A percentile compares a stretch with the other conserved stretches of the same genome.
Conservation (phyloP, 2,888 invertebrate genomes). For the Andrena chrysosceles region DNA sequence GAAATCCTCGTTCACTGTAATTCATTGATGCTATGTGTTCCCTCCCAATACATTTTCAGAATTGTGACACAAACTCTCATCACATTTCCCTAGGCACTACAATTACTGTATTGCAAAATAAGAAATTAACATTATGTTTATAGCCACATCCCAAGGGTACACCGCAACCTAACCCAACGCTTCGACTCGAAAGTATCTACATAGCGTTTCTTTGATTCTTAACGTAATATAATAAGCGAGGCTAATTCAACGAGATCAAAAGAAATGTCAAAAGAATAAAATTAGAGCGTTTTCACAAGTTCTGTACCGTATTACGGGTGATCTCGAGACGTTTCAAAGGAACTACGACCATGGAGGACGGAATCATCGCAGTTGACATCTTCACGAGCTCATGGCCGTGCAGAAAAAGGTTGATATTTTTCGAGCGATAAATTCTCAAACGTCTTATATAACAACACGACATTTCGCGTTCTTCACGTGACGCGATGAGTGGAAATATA, state of each 20-base stretch:
- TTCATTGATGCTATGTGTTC: no score
- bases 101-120: no score
- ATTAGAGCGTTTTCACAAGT: not conserved
- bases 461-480: not conserved
- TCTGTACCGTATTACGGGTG: slow-evolving; percentile 2
- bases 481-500: not conserved
- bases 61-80: no score
- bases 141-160: no score
- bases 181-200: not conserved
- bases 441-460: not conserved
- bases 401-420: not conserved
- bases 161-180: not conserved
- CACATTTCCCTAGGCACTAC: no score
- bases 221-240: not conserved
- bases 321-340: not conserved
- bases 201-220: not conserved
- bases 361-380: not conserved
- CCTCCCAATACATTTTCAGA: no score
- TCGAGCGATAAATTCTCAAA: not conserved
- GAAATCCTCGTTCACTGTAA: no score
- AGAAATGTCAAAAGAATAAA: slow-evolving; percentile 7
- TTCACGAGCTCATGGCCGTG: not conserved
- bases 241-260: slow-evolving; percentile 12
- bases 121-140: no score
- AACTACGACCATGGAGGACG: not conserved